A percentile compares a stretch with the other conserved stretches of the same genome.
Conservation (phyloP, 2,797 vertebrate genomes). For the Etheostoma nigrum region DNA sequence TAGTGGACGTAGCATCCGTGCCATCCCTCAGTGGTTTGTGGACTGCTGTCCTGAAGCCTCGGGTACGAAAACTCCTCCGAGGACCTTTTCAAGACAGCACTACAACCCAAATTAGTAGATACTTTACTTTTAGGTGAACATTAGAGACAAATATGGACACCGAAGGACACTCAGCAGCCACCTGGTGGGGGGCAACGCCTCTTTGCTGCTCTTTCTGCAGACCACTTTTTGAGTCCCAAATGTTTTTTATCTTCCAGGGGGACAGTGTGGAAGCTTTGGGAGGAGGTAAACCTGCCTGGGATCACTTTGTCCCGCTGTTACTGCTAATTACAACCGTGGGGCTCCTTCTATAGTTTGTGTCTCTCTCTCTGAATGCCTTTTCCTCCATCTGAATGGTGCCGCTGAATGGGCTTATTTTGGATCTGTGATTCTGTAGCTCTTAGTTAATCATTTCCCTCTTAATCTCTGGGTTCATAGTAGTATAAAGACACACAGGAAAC, state of each 20-base stretch:
- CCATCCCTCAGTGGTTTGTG: too few species aligned
- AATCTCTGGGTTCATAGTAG: slow-evolving; percentile 12
- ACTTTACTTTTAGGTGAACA: not conserved
- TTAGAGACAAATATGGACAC: not conserved
- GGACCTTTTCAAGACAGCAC: not conserved
- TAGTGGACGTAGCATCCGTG: too few species aligned
- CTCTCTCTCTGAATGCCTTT: not conserved
- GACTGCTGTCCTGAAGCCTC: too few species aligned
- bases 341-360: slow-evolving; percentile 36
- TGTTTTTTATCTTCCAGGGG: not conserved
- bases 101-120: not conserved
- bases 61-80: not conserved
- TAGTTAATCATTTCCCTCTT: slow-evolving; percentile 19
- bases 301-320: slow-evolving; percentile 52
- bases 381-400: slow-evolving; percentile 1
- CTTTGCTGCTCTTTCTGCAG: slow-evolving; percentile 32
- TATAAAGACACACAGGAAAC: slow-evolving; percentile 11
- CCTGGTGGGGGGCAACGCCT: slow-evolving; percentile 24
- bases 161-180: not conserved
- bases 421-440: slow-evolving; percentile 32
- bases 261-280: not conserved
- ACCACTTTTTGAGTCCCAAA: slow-evolving; percentile 6
- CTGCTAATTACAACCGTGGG: slow-evolving; percentile 56
- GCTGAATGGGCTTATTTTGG: slow-evolving; percentile 38
- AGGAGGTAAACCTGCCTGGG: slow-evolving; percentile 31